Evolutionary conservation across 2,797 vertebrate species (phyloP).

Genomic region (Rhynchonycteris naso): DNA sequence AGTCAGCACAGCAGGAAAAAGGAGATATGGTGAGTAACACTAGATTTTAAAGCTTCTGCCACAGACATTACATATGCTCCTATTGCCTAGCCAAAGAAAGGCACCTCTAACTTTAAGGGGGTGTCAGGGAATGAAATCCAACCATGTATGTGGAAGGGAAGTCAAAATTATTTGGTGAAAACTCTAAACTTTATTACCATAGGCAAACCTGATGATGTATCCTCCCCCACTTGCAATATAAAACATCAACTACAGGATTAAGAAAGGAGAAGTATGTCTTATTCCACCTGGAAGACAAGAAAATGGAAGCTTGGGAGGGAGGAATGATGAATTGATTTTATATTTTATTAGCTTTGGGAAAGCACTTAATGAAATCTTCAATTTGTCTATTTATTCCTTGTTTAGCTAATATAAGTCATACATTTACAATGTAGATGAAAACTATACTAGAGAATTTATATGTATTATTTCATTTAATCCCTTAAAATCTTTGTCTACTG

Average conservation of each 20-base stretch:
- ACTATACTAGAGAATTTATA: background rate
- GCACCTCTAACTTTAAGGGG: background rate
- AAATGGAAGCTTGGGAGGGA: background rate
- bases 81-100: background rate
- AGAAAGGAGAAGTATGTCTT: background rate
- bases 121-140: background rate
- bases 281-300: background rate
- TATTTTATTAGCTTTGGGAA: slow-evolving; percentile 25
- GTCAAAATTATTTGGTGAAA: background rate
- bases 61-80: background rate
- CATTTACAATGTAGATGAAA: background rate
- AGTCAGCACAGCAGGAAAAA: background rate
- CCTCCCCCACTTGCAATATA: background rate
- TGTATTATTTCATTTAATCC: background rate
- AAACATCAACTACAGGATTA: background rate
- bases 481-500: background rate
- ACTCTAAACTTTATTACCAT: background rate
- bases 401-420: background rate
- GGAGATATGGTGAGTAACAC: background rate
- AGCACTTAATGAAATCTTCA: background rate
- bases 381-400: background rate
- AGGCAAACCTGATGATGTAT: background rate
- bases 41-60: background rate
- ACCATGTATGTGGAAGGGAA: background rate
- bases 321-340: background rate